Percentiles rank a stretch among this genome's conserved stretches.
Evolutionary conservation across 2,888 invertebrate genomes (phyloP).

Genomic region (Tenthredo scrophulariae): DNA sequence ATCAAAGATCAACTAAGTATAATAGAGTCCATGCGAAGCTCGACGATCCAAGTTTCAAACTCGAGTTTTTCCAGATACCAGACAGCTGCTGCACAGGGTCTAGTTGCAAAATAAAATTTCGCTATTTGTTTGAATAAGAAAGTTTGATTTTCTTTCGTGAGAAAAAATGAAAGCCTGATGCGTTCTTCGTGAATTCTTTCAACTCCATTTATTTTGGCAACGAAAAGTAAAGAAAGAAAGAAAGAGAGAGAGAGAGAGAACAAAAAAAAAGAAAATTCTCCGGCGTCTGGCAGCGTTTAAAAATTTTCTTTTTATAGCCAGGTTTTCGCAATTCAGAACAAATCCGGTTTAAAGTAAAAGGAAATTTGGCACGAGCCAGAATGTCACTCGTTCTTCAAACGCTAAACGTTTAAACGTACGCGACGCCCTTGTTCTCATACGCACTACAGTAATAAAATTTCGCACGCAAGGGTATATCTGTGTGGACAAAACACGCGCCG

Average conservation of each 20-base stretch:
- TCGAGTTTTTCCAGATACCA: background rate
- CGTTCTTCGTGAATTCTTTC: background rate
- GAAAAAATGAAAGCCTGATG: background rate
- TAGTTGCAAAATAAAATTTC: background rate
- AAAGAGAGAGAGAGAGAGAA: no score
- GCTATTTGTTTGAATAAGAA: background rate
- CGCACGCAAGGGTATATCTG: background rate
- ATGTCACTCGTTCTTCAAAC: conserved; percentile 26
- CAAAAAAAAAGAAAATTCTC: background rate
- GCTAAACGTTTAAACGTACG: conserved; percentile 4
- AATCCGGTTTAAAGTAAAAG: background rate
- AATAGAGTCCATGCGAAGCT: background rate
- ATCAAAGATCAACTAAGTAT: background rate
- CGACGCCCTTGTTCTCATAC: background rate
- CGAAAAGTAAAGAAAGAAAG: no score
- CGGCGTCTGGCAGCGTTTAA: background rate
- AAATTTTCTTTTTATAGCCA: background rate
- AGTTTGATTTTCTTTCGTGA: background rate
- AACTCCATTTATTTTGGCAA: background rate
- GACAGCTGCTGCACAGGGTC: background rate
- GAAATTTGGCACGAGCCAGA: conserved; percentile 33
- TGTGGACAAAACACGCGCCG: background rate
- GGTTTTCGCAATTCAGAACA: conserved; percentile 12
- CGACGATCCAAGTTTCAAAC: background rate
- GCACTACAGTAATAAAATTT: background rate